phyloP scores from a whole-genome alignment of 1,140 invertebrate species.

The Drosophila trapezifrons region DNA sequence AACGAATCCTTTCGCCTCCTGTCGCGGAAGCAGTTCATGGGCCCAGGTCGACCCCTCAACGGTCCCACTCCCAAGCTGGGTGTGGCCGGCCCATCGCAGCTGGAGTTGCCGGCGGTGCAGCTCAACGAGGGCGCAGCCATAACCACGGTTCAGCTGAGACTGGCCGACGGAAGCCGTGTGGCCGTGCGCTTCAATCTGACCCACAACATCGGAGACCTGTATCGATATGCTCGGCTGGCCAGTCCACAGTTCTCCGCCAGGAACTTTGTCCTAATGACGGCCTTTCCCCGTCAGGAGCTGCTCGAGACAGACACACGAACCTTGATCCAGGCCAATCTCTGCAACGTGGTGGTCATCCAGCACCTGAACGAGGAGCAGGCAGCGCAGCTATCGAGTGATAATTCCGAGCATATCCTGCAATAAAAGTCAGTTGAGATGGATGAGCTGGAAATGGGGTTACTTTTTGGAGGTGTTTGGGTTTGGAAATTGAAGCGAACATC shows the following conservation, averaged over 20 bases:
- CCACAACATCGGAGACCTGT: constrained; percentile 56
- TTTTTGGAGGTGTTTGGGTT: not conserved
- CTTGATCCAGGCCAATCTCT: constrained; percentile 49
- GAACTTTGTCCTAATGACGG: constrained; percentile 53
- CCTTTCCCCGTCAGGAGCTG: constrained; percentile 56
- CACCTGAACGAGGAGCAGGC: constrained; percentile 44
- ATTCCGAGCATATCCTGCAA: not conserved
- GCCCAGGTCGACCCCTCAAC: constrained; percentile 41
- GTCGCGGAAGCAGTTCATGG: constrained; percentile 64
- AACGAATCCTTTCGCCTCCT: constrained; percentile 51
- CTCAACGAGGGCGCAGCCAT: constrained; percentile 20
- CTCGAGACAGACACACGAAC: constrained; percentile 51
- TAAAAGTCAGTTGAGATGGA: constrained; percentile 7
- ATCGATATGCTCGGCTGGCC: constrained; percentile 48
- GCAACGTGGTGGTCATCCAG: constrained; percentile 66
- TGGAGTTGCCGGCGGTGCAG: constrained; percentile 16
- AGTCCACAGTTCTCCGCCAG: constrained; percentile 46
- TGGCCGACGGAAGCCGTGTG: constrained; percentile 62
- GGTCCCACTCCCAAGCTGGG: not conserved
- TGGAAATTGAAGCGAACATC: not conserved
- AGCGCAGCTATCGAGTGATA: constrained; percentile 10
- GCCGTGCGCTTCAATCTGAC: constrained; percentile 52
- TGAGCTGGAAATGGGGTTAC: not conserved
- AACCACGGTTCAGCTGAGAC: constrained; percentile 55
- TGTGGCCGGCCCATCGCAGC: not conserved